A percentile compares a stretch with the other conserved stretches of the same genome.
phyloP scores from a whole-genome alignment of 2,797 vertebrate species.

The Centropyge bicolor region DNA sequence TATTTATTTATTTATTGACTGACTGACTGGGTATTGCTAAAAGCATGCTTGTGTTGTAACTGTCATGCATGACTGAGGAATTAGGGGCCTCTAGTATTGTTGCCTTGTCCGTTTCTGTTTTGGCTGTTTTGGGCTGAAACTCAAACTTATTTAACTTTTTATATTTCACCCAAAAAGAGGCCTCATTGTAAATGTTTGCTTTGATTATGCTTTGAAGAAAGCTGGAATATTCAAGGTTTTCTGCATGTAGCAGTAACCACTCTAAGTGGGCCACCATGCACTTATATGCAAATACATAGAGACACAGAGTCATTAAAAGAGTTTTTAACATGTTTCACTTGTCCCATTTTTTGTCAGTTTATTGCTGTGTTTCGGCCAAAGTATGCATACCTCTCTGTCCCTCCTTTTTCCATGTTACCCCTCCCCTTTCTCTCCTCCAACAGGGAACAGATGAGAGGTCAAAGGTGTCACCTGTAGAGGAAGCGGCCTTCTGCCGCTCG shows the following conservation, averaged over 20 bases:
- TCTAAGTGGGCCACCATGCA: not conserved
- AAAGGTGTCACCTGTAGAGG: constrained; percentile 89
- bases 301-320: constrained; percentile 45
- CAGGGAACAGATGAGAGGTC: constrained; percentile 89
- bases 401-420: constrained; percentile 50
- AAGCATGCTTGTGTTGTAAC: constrained; percentile 11
- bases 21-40: not conserved
- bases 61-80: constrained; percentile 30
- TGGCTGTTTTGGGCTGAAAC: not conserved
- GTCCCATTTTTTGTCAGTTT: constrained; percentile 21
- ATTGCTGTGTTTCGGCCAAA: constrained; percentile 13
- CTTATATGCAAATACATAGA: constrained; percentile 25
- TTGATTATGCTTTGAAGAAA: not conserved
- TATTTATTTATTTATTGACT: constrained; percentile 34
- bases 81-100: not conserved
- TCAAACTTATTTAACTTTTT: not conserved
- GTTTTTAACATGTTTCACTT: constrained; percentile 14
- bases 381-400: constrained; percentile 30
- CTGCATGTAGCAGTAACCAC: constrained; percentile 10
- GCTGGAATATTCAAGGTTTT: not conserved
- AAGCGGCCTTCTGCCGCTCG: constrained; percentile 84
- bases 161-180: not conserved
- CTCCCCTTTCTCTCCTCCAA: constrained; percentile 66
- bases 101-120: not conserved
- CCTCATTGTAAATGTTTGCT: not conserved